These are phyloP conservation scores for Aurelia sp. DNA, from an alignment of 30 jellyfish, hydroid and myxozoan genomes.

Conservation along the genomic window DNA sequence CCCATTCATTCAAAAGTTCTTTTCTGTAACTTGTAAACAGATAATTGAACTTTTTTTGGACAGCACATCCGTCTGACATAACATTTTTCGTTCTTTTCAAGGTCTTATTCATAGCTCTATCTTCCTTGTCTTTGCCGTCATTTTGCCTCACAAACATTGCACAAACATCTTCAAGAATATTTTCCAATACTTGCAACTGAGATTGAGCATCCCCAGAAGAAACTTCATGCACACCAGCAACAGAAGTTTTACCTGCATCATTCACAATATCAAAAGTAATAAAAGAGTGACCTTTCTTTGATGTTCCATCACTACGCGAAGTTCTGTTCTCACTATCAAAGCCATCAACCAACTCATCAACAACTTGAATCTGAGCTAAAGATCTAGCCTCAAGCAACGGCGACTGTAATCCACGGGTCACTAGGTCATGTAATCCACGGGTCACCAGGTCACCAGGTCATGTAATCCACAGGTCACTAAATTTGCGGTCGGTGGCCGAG, in stretches of 20 bases:
- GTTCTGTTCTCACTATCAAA: not conserved
- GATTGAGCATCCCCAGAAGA: conserved; percentile 43
- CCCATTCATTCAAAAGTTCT: conserved; percentile 37
- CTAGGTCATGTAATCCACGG: too few relatives aligned
- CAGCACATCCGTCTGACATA: conserved; percentile 21
- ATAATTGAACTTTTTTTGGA: conserved; percentile 45
- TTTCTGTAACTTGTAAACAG: conserved; percentile 1
- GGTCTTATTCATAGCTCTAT: not conserved
- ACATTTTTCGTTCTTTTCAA: not conserved
- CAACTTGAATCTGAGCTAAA: too few relatives aligned
- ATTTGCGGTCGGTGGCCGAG: too few relatives aligned
- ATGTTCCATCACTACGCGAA: conserved; percentile 56
- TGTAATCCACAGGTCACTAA: too few relatives aligned
- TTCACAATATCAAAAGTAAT: conserved; percentile 41
- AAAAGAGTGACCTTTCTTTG: conserved; percentile 39
- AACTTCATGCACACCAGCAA: conserved; percentile 32
- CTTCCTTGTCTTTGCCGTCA: not conserved
- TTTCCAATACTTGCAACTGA: conserved; percentile 34
- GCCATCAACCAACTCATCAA: too few relatives aligned
- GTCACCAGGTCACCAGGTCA: too few relatives aligned
- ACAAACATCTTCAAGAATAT: conserved; percentile 18
- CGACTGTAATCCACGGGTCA: too few relatives aligned
- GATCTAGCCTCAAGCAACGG: too few relatives aligned
- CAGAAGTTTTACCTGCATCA: conserved; percentile 25
- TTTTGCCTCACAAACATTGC: not conserved